Base-by-base conservation (phyloP, 2,113 vertebrate species). In the Ancistrus triradiatus region DNA sequence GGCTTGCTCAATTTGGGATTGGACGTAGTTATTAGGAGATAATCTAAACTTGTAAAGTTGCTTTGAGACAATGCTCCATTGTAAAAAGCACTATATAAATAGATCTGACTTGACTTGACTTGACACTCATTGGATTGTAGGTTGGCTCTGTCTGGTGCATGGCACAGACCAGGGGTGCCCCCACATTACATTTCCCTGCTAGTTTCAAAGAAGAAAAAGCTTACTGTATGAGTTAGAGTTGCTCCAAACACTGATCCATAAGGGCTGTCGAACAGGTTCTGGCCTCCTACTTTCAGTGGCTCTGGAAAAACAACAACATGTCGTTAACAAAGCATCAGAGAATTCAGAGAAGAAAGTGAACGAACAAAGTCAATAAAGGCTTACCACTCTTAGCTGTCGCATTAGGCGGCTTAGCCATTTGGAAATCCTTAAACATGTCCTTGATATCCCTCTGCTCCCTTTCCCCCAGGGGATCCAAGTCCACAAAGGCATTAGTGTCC, bases 351-450 rank as follows among this genome's bases (percentile, higher is more conserved):
- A n/a, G n/a, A 2, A 14, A 3, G 15, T 59, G 22, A 44, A 42
- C 24, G 28, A 11, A 10, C 38, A 42, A 19, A 18, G 4, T 74
- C 33, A 71, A 81, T 68, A 9, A 76, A 64, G 75, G 82, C 14
- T 90, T 84, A 72, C 86, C 86, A 70, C 79, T 88, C 61, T 89
- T 87, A 0, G 87, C 84, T 5, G 89, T 86, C 5, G 90, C 78
- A 1, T 83, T 81, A 11, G 91, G 91, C 13, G 83, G 89, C 38
- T 91, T 91, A 33, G 85, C 83, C 72, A 92, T 73, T 25, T 91
- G 90, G 64, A 92, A 90, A 74, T 91, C 89, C 80, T 90, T 92
- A 72, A 93, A 93, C 91, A 93, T 91, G 63, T 92, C 88, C 61
- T 86, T 92, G 19, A 92, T 51, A 18, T 75, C 74, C 59, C 87